Conservation (phyloP, 1,140 invertebrate species). For the Bombus superbus region DNA sequence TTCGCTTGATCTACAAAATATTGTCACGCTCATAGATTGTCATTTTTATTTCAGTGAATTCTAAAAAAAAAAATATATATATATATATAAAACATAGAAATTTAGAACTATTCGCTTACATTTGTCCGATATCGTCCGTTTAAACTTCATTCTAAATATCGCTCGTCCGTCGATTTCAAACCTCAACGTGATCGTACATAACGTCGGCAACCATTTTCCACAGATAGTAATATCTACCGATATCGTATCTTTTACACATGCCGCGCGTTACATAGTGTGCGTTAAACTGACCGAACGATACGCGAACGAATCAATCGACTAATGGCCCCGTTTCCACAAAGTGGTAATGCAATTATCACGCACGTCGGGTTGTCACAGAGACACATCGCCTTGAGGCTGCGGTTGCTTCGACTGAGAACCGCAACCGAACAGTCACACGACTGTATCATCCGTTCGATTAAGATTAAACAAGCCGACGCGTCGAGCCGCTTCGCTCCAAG, state of each 20-base stretch:
- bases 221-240: background rate
- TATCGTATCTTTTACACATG: background rate
- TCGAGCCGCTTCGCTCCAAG: background rate
- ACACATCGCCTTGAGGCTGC: background rate
- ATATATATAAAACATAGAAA: too few relatives aligned
- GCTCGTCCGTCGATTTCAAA: too few relatives aligned
- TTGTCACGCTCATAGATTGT: too few relatives aligned
- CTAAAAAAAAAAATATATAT: too few relatives aligned
- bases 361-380: background rate
- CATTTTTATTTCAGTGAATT: too few relatives aligned
- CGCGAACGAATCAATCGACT: background rate
- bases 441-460: conserved; percentile 40
- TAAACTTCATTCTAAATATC: too few relatives aligned
- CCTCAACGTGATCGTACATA: too few relatives aligned
- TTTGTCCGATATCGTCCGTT: too few relatives aligned
- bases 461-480: conserved; percentile 28
- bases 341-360: conserved; percentile 21
- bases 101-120: too few relatives aligned
- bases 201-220: too few relatives aligned
- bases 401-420: background rate
- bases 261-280: background rate
- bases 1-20: too few relatives aligned
- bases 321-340: background rate
- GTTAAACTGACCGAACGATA: background rate
- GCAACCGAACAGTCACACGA: background rate